Base-by-base conservation (phyloP, 2,888 invertebrate species). In the Drosophila infuscata region DNA sequence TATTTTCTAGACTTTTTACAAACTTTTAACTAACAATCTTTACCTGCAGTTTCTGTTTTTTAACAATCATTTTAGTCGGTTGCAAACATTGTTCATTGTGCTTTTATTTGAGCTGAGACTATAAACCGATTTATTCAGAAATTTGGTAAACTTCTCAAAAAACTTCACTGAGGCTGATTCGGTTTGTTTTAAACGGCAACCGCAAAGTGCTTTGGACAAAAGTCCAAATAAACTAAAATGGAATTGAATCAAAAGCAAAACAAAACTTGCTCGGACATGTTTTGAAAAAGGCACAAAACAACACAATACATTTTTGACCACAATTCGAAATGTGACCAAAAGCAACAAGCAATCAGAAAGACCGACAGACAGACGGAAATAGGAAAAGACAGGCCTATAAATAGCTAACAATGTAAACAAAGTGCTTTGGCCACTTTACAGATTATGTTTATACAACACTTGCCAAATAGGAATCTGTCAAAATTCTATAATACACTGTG, bases 121-220 rank as follows among this genome's bases (percentile, higher is more conserved):
- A 70, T 81, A 85, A 83, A 72, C 85, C 76, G 85, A 85, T 88
- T 82, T 76, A 59, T 36, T 41, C 63, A 51, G 70, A 48, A 59
- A 62, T 46, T 15, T 46, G 46, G 68, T 64, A 67, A 41, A 29
- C 3, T 30, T 72, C 65, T 64, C 52, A 69, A 54, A 66, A 49
- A 57, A 41, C 58, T 49, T 58, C 7, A 20, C 11, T 32, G 54
- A 25, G 15, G 15, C n/a, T 35, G 62, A 41, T 49, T 52, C 41
- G 59, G 58, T 71, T 73, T 58, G 59, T 67, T 63, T 15, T 49
- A 52, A 86, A 77, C 69, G 69, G 52, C 72, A 83, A 83, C 85
- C 85, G 61, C 85, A 86, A 88, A 80, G 68, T 82, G 83, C 86
- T 86, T 88, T 82, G 63, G 79, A 72, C 25, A 25, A 4, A 25